A percentile compares a stretch with the other conserved stretches of the same genome.
phyloP scores from a whole-genome alignment of 1,140 invertebrate species.

The Homarus americanus region DNA sequence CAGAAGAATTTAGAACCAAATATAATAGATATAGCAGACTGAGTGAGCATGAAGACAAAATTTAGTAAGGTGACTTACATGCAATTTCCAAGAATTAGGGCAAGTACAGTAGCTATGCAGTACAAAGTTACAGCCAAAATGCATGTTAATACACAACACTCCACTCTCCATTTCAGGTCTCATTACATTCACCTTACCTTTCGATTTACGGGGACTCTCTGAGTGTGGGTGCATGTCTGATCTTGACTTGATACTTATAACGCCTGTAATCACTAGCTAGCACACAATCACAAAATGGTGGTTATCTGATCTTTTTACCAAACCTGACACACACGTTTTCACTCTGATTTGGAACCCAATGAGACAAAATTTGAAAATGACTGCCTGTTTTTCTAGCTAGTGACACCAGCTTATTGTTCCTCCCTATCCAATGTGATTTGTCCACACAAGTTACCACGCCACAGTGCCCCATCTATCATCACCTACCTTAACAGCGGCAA shows the following conservation, averaged over 20 bases:
- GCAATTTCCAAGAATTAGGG: not conserved
- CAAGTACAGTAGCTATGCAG: not conserved
- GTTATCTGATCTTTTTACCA: no score
- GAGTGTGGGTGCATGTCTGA: not conserved
- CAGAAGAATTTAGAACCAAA: not conserved
- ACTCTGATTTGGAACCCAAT: no score
- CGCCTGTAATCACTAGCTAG: slow-evolving; percentile 47
- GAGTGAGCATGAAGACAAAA: not conserved
- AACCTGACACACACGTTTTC: no score
- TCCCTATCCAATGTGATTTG: no score
- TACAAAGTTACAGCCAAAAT: slow-evolving; percentile 1
- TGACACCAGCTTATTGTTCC: not conserved
- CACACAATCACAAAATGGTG: not conserved
- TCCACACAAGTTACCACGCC: no score
- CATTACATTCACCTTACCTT: not conserved
- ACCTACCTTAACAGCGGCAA: slow-evolving; percentile 63
- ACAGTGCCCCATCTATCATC: not conserved
- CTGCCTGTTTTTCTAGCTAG: not conserved
- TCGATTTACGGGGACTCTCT: not conserved
- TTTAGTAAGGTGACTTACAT: not conserved
- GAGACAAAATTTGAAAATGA: not conserved
- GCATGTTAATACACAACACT: not conserved
- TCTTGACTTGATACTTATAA: not conserved
- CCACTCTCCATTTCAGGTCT: not conserved
- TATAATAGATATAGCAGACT: not conserved